Conservation (phyloP, 2,888 invertebrate species). For the Saturnia pavonia region DNA sequence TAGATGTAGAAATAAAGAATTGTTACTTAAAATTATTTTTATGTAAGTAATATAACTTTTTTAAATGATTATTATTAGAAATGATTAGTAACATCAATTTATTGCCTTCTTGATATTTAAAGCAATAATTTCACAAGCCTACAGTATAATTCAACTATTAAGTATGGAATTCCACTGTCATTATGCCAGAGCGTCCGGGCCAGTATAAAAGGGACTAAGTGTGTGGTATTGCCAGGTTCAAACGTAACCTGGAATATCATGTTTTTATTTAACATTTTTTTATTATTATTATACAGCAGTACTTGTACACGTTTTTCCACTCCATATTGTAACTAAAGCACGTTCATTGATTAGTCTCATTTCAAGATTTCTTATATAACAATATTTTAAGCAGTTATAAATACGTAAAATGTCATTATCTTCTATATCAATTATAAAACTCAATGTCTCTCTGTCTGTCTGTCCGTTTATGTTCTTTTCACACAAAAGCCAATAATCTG, state of each 20-base stretch:
- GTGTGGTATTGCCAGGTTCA: conserved; percentile 26
- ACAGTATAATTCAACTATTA: conserved; percentile 31
- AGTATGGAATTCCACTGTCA: conserved; percentile 48
- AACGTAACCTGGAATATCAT: background rate
- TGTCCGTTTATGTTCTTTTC: no score
- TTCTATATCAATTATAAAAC: no score
- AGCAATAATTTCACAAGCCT: background rate
- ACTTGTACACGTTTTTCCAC: background rate
- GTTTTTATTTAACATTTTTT: conserved; percentile 6
- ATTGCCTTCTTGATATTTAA: background rate
- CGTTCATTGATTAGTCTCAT: background rate
- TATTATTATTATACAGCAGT: background rate
- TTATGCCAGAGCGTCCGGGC: conserved; percentile 40
- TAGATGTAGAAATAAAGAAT: background rate
- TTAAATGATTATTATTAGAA: background rate
- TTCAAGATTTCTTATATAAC: no score
- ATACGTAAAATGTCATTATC: no score
- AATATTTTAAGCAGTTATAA: no score
- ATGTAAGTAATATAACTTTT: background rate
- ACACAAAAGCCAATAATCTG: no score
- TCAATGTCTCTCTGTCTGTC: no score
- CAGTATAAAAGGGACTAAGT: conserved; percentile 30
- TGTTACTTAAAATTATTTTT: background rate
- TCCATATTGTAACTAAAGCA: no score
- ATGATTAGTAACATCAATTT: background rate